Evolutionary conservation across 2,113 vertebrate genomes (phyloP), one percentile per base, ranked within the genome.

Genomic region (Gallinago media): DNA sequence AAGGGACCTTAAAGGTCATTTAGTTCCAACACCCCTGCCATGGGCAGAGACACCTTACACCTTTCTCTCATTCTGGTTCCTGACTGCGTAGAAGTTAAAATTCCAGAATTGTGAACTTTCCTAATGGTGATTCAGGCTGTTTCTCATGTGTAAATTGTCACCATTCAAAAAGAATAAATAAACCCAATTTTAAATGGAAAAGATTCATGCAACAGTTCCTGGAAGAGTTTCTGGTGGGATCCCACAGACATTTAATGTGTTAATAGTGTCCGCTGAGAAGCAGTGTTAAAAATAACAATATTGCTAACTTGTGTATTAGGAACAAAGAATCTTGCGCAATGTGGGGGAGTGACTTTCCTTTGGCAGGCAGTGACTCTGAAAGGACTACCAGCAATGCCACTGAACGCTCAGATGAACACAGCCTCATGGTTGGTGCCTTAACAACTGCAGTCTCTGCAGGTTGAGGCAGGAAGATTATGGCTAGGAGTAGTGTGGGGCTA

Each of bases 391-490:
- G 72, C 27, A 15, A 4, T 27, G 2, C 18, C 38, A 1, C 22
- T 34, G 19, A 40, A 6, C 12, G 2, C 32, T 19, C 23, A 15
- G 20, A 34, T 29, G 56, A 65, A 4, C 11, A 3, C 46, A 20
- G 29, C 27, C 36, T 40, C 5, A 0, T 2, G 15, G 18, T 11
- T 5, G 4, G 13, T 44, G 61, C 61, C 32, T 19, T 31, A 4
- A 70, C 34, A 85, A 23, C 44, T 79, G 22, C 18, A 31, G 3
- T 32, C 52, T 12, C 83, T 46, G 40, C 50, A 38, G 55, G 34
- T 36, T 0, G 0, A 44, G 56, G 49, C 44, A 36, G 71, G 54
- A 65, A 46, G 25, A 3, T 34, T 12, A 4, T 27, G 40, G 11
- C 50, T 62, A 40, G 14, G 23, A 44, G 17, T 36, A 38, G 13